Conservation (phyloP, 1,140 invertebrate species). For the Lutraria rhynchaena region DNA sequence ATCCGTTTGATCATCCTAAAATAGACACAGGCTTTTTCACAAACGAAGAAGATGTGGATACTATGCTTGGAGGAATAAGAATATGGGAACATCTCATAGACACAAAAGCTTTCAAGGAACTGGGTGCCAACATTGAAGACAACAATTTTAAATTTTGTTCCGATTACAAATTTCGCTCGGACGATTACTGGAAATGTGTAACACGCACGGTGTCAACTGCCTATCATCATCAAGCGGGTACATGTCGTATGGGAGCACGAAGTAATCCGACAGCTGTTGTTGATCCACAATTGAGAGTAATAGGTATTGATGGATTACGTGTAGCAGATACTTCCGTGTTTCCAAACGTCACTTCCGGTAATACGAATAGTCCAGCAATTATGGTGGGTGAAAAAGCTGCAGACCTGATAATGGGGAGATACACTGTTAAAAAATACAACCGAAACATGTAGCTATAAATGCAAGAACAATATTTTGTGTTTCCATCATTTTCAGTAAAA, state of each 20-base stretch:
- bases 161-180: constrained; percentile 83
- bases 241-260: constrained; percentile 89
- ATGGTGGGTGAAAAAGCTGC: constrained; percentile 94
- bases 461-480: too few species aligned
- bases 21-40: constrained; percentile 87
- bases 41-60: constrained; percentile 60
- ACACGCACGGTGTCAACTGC: constrained; percentile 87
- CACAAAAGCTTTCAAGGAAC: constrained; percentile 42
- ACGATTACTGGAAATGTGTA: constrained; percentile 60
- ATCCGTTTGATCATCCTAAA: constrained; percentile 90
- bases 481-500: too few species aligned
- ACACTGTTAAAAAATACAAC: constrained; percentile 1
- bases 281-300: constrained; percentile 85
- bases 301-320: constrained; percentile 57
- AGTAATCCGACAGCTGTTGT: constrained; percentile 89
- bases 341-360: constrained; percentile 83
- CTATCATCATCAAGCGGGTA: constrained; percentile 83
- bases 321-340: constrained; percentile 71
- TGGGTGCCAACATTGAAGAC: constrained; percentile 28
- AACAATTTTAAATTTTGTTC: constrained; percentile 86
- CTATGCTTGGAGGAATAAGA: constrained; percentile 51
- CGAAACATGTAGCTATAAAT: too few species aligned
- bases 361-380: constrained; percentile 90
- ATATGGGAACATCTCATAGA: constrained; percentile 21
- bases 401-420: constrained; percentile 86